A percentile compares a stretch with the other conserved stretches of the same genome.
Conservation (phyloP, 2,888 invertebrate species). For the Leptinotarsa haldemani region DNA sequence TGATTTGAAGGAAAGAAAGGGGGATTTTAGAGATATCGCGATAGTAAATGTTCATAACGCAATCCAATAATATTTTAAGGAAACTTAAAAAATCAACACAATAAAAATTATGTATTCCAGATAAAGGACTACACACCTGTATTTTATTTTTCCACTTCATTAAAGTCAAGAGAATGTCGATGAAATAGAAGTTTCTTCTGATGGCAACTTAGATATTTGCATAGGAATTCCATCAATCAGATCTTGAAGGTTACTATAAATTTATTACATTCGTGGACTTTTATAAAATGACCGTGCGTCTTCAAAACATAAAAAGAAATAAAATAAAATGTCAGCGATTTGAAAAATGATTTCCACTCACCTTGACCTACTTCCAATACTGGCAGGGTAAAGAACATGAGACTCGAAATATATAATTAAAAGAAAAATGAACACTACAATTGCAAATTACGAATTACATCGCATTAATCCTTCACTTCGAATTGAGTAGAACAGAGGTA, state of each 20-base stretch:
- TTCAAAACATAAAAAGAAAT: not conserved
- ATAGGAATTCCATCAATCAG: not conserved
- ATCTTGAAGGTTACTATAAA: not conserved
- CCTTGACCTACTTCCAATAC: slow-evolving; percentile 5
- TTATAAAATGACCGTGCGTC: too few species aligned
- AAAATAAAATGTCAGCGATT: too few species aligned
- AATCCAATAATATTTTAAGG: too few species aligned
- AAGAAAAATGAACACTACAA: not conserved
- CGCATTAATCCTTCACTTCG: slow-evolving; percentile 5
- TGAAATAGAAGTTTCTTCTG: not conserved
- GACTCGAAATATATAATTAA: not conserved
- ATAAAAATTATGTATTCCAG: too few species aligned
- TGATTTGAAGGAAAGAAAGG: too few species aligned
- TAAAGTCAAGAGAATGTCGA: too few species aligned
- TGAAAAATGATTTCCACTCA: not conserved
- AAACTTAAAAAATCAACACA: too few species aligned
- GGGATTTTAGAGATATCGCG: too few species aligned
- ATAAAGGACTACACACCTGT: too few species aligned
- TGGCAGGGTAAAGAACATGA: not conserved
- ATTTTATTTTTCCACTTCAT: too few species aligned
- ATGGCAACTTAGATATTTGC: not conserved
- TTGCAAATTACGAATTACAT: slow-evolving; percentile 5
- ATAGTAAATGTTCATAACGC: too few species aligned
- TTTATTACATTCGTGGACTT: too few species aligned
- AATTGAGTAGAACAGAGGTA: not conserved